A percentile compares a stretch with the other conserved stretches of the same genome.
phyloP scores from a whole-genome alignment of 2,797 vertebrate genomes.

The Gambelia wislizenii region DNA sequence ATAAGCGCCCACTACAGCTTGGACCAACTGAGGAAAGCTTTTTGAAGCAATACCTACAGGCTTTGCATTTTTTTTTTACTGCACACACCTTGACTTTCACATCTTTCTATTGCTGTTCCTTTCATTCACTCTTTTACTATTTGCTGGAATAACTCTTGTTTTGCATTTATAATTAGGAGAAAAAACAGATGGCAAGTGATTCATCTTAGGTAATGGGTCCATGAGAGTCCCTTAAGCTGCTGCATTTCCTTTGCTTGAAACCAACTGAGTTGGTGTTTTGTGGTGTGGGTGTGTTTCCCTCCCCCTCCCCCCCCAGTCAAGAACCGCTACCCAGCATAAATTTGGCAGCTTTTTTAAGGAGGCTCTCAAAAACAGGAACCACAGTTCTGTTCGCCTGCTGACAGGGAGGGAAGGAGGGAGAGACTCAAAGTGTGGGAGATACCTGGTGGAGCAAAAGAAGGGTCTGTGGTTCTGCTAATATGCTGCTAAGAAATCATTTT shows the following conservation, averaged over 20 bases:
- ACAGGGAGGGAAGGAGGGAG: background rate
- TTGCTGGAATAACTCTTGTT: constrained; percentile 9
- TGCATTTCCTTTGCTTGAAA: background rate
- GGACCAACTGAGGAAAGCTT: background rate
- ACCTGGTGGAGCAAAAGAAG: background rate
- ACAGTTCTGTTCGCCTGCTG: rapidly evolving
- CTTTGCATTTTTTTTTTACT: background rate
- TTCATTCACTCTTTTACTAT: background rate
- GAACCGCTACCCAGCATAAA: background rate
- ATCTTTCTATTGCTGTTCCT: constrained; percentile 4
- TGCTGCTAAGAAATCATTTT: background rate
- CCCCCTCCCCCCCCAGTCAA: background rate
- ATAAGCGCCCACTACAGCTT: background rate
- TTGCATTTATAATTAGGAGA: constrained; percentile 56
- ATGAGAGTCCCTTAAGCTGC: background rate
- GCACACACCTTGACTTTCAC: background rate
- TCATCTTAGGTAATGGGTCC: constrained; percentile 65
- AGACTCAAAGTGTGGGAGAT: rapidly evolving
- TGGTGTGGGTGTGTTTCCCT: background rate
- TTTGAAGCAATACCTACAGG: background rate
- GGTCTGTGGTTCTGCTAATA: background rate
- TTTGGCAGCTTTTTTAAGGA: background rate
- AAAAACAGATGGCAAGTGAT: constrained; percentile 70
- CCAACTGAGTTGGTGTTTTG: background rate
- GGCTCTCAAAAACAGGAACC: rapidly evolving